Evolutionary conservation across 2,113 vertebrate genomes (phyloP).

Genomic region (Corythoichthys intestinalis): DNA sequence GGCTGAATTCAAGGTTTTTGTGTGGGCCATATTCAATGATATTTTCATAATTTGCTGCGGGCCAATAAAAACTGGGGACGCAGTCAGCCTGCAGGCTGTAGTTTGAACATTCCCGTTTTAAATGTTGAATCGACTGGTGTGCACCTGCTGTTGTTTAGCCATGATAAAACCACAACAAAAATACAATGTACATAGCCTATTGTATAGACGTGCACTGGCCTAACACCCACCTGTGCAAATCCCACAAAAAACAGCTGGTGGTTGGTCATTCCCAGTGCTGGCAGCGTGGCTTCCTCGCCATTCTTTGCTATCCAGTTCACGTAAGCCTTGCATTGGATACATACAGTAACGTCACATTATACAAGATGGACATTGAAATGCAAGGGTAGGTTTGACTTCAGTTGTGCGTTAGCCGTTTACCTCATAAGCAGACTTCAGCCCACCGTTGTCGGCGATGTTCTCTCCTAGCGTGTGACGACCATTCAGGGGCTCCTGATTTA

Average conservation of each 20-base stretch:
- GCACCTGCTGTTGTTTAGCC: neutral
- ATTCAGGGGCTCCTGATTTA: slow-evolving; percentile 86
- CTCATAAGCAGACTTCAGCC: slow-evolving; percentile 91
- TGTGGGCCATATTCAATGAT: no score
- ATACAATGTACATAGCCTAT: neutral
- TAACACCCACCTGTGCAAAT: slow-evolving; percentile 89
- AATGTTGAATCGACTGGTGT: no score
- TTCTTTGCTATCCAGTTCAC: slow-evolving; percentile 89
- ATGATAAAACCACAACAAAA: neutral
- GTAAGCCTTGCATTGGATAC: slow-evolving; percentile 80
- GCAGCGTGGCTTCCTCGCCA: slow-evolving; percentile 81
- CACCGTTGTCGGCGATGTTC: slow-evolving; percentile 96
- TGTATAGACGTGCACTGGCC: neutral
- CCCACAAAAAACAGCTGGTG: slow-evolving; percentile 94
- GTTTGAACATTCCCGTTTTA: no score
- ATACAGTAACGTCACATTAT: slow-evolving; percentile 37
- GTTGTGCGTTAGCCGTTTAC: slow-evolving; percentile 50
- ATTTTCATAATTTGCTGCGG: no score
- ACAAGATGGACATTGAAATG: neutral
- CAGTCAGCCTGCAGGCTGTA: no score
- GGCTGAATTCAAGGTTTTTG: no score
- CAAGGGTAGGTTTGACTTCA: neutral
- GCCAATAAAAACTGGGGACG: no score
- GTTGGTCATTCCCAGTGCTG: slow-evolving; percentile 86
- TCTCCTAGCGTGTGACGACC: slow-evolving; percentile 93